Base-by-base conservation (phyloP, 1,140 invertebrate species). In the Gerris buenoi region DNA sequence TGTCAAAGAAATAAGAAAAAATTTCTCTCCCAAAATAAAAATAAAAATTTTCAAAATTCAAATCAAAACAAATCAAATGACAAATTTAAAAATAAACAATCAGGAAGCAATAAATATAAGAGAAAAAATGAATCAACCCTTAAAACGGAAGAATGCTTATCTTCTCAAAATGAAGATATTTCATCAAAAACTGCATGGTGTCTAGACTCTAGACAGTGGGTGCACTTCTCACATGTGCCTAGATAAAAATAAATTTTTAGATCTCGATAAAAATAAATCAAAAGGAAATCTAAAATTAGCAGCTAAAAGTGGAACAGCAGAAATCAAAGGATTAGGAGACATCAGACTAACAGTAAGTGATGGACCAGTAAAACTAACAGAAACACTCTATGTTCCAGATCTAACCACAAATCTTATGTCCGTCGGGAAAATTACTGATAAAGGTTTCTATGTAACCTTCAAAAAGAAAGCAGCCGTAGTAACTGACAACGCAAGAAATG, bases 141-240 rank as follows among this genome's bases (percentile, higher is more conserved):
- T 46, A 46, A 46, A 18, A 46, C 33, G 18, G 33, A 46, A 46
- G 33, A 46, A 46, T 46, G 33, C 18, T 18, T 10, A 5, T 46
- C 33, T 10, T 46, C 33, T 10, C 5, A 27, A 27, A 27, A 15
- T 26, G 27, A 18, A 18, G 2, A 5, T 25, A 23, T 25, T 23
- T 3, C 10, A 15, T 25, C 14, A 15, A 26, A 18, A 25, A 27
- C 61, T 46, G 60, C 63, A 27, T 66, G 61, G 22, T 18, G 72
- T n/a, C n/a, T n/a, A n/a, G n/a, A n/a, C n/a, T 76, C 81, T 82
- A 78, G 74, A 82, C 80, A 27, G 57, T 25, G 61, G 27, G 3
- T 25, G 63, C 63, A 64, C 63, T 18, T 64, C 63, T 10, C 63
- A 64, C 27, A 15, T 64, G 5, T 64, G 63, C 27, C n/a, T 15